A percentile compares a stretch with the other conserved stretches of the same genome.
Evolutionary conservation across 2,113 vertebrate genomes (phyloP).

Genomic region (Tangachromis dhanisi): DNA sequence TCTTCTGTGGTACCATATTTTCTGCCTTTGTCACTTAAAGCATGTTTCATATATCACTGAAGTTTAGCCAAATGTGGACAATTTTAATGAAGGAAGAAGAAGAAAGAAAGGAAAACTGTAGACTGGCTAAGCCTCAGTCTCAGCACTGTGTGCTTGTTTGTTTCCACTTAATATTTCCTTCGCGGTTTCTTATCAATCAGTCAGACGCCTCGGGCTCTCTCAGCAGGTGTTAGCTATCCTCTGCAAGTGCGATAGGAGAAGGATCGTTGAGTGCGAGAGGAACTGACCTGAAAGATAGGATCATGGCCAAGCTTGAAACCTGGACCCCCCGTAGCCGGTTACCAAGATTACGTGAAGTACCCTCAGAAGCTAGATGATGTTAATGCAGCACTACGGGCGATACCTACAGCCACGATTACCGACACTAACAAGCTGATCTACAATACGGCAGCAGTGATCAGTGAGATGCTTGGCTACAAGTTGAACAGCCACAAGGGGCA

Average conservation of each 20-base stretch:
- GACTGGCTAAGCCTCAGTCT: not conserved
- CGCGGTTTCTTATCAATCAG: not conserved
- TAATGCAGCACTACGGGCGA: accelerated
- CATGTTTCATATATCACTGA: not conserved
- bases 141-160: not conserved
- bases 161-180: not conserved
- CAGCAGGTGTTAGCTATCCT: not conserved
- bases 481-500: not conserved
- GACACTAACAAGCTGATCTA: not conserved
- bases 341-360: not conserved
- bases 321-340: not conserved
- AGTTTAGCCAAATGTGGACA: not conserved
- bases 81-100: not conserved
- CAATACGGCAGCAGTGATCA: accelerated
- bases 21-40: not conserved
- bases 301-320: not conserved
- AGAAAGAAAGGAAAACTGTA: not conserved
- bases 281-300: not conserved
- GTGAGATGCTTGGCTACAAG: not conserved
- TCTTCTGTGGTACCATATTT: not conserved
- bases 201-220: not conserved
- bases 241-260: not conserved
- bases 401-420: accelerated
- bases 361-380: not conserved
- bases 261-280: not conserved